These are phyloP conservation scores for Zophobas atratus DNA, from an alignment of 1,140 invertebrate genomes.

Conservation along the genomic window DNA sequence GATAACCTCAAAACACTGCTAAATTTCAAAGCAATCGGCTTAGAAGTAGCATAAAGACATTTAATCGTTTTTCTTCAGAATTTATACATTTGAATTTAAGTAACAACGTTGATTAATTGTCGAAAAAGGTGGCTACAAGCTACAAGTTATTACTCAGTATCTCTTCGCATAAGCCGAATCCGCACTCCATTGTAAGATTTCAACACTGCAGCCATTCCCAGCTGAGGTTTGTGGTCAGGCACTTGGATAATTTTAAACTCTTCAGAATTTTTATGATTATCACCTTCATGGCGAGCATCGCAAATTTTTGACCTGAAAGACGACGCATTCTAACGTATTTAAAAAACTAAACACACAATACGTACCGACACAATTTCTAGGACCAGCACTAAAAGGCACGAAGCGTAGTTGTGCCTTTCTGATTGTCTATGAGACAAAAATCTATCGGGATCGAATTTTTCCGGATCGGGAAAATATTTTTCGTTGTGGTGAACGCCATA, in stretches of 20 bases:
- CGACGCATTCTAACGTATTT: neutral
- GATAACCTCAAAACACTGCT: too few species aligned
- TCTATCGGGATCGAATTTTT: conserved; percentile 78
- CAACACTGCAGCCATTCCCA: conserved; percentile 54
- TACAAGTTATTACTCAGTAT: too few species aligned
- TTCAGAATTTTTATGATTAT: conserved; percentile 67
- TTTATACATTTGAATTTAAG: too few species aligned
- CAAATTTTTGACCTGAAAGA: conserved; percentile 69
- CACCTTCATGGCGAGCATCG: conserved; percentile 68
- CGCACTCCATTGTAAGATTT: conserved; percentile 59
- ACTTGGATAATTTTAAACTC: conserved; percentile 56
- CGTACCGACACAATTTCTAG: conserved; percentile 76
- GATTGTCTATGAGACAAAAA: conserved; percentile 73
- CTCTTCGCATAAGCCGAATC: neutral
- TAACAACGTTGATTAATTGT: too few species aligned
- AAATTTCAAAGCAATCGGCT: too few species aligned
- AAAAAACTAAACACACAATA: neutral
- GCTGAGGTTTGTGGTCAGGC: conserved; percentile 21
- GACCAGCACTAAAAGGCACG: conserved; percentile 78
- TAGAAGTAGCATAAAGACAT: too few species aligned
- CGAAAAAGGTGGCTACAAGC: too few species aligned
- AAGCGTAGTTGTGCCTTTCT: conserved; percentile 71
- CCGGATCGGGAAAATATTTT: conserved; percentile 76
- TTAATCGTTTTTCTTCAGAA: too few species aligned
- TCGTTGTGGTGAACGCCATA: conserved; percentile 74